A percentile compares a stretch with the other conserved stretches of the same genome.
These are phyloP conservation scores for Timema cristinae DNA, from an alignment of 2,888 invertebrate genomes.

Conservation along the genomic window DNA sequence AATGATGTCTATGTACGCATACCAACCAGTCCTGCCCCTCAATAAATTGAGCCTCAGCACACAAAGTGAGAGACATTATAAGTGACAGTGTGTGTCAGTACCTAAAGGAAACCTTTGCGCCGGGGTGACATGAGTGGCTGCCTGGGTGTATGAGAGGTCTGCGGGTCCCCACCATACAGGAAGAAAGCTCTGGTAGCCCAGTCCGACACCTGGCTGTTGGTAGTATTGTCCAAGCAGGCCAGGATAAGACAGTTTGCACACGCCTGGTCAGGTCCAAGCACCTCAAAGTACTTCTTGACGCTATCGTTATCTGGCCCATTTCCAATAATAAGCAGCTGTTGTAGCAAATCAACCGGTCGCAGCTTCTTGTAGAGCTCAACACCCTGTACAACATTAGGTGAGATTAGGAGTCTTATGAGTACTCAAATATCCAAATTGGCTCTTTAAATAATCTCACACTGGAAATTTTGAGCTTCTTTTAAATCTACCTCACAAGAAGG, in stretches of 20 bases:
- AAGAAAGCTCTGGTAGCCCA: slow-evolving; percentile 92
- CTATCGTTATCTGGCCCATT: slow-evolving; percentile 82
- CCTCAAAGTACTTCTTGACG: slow-evolving; percentile 79
- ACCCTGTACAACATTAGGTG: slow-evolving; percentile 47
- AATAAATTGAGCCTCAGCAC: too few species aligned
- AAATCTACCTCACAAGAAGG: too few species aligned
- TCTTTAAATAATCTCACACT: too few species aligned
- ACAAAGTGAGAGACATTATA: too few species aligned
- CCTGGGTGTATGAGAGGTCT: background rate
- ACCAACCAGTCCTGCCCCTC: too few species aligned
- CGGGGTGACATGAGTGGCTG: too few species aligned
- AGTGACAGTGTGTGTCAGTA: too few species aligned
- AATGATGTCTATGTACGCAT: too few species aligned
- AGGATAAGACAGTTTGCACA: slow-evolving; percentile 84
- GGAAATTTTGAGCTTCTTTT: too few species aligned
- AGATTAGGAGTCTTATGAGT: too few species aligned
- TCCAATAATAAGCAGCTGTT: slow-evolving; percentile 74
- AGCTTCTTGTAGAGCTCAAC: slow-evolving; percentile 78
- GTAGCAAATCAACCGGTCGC: slow-evolving; percentile 83
- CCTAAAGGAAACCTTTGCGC: too few species aligned
- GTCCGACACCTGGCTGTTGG: slow-evolving; percentile 67
- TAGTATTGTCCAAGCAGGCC: slow-evolving; percentile 65
- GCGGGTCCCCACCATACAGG: slow-evolving; percentile 82
- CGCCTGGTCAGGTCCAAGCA: slow-evolving; percentile 80
- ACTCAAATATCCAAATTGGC: too few species aligned